Evolutionary conservation across 2,113 vertebrate species (phyloP).

Genomic region (Austrofundulus limnaeus): DNA sequence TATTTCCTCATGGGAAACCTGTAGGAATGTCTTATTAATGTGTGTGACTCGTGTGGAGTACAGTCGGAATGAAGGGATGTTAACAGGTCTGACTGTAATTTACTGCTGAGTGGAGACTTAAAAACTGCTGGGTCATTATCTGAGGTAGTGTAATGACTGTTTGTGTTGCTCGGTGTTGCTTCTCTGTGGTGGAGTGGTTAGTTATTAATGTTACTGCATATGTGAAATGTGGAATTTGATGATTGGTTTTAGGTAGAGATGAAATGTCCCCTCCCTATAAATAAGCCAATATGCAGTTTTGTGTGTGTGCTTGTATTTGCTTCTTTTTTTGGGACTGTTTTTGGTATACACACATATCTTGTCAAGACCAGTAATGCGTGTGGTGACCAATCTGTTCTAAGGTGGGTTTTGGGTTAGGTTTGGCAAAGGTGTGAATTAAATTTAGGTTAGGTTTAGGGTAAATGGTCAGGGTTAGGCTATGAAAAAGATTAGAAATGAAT

Average conservation of each 20-base stretch:
- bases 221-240: slow-evolving; percentile 23
- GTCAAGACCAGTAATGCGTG: too few relatives aligned
- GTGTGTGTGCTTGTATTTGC: too few relatives aligned
- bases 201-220: slow-evolving; percentile 17
- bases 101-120: slow-evolving; percentile 14
- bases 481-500: too few relatives aligned
- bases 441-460: too few relatives aligned
- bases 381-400: too few relatives aligned
- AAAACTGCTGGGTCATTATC: slow-evolving; percentile 36
- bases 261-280: too few relatives aligned
- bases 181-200: slow-evolving; percentile 10
- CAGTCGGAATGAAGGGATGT: neutral
- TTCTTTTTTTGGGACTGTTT: too few relatives aligned
- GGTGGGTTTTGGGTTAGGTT: too few relatives aligned
- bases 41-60: slow-evolving; percentile 22
- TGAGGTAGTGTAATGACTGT: slow-evolving; percentile 36
- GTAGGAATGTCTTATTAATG: slow-evolving; percentile 25
- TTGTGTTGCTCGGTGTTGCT: slow-evolving; percentile 32
- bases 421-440: too few relatives aligned
- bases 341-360: too few relatives aligned
- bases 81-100: slow-evolving; percentile 8
- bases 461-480: too few relatives aligned
- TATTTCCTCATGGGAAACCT: slow-evolving; percentile 14
- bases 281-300: too few relatives aligned
- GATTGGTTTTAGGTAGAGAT: slow-evolving; percentile 16